phyloP scores from a whole-genome alignment of 2,888 invertebrate genomes.

The Drosophila vallismaia region DNA sequence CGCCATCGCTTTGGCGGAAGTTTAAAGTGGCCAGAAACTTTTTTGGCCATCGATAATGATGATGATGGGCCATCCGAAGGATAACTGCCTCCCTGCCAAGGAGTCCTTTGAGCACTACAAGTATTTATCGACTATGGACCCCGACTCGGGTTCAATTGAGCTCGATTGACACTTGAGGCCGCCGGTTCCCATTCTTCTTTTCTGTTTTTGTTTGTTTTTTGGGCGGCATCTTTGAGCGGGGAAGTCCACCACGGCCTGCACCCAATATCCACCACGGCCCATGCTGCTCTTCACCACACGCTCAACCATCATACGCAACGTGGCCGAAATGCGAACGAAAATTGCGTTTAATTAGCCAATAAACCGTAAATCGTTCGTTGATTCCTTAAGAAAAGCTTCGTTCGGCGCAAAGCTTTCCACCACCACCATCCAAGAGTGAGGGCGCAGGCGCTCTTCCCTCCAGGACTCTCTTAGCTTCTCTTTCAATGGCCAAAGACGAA shows the following conservation, averaged over 20 bases:
- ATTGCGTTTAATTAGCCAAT: constrained; percentile 68
- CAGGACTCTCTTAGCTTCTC: constrained; percentile 16
- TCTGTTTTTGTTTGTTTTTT: constrained; percentile 1
- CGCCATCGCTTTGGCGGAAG: constrained; percentile 4
- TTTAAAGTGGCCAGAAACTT: constrained; percentile 7
- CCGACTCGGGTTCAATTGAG: neutral
- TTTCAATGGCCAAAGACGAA: neutral
- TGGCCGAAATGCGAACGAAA: constrained; percentile 35
- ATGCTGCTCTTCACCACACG: neutral
- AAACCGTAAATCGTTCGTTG: constrained; percentile 48
- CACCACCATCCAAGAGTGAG: constrained; percentile 21
- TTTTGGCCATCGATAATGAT: neutral
- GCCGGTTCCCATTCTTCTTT: neutral
- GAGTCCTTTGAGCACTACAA: neutral
- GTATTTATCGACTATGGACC: neutral
- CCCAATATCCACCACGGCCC: neutral
- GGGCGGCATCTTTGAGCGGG: constrained; percentile 6
- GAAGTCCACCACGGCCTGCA: neutral
- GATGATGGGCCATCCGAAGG: neutral
- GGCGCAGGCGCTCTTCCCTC: constrained; percentile 27
- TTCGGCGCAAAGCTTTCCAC: constrained; percentile 23
- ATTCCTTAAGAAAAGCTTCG: constrained; percentile 11
- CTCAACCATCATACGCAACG: neutral
- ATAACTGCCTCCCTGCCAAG: neutral
- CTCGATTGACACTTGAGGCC: constrained; percentile 4